Conservation (phyloP, 2,797 vertebrate species). For the Crenichthys baileyi region DNA sequence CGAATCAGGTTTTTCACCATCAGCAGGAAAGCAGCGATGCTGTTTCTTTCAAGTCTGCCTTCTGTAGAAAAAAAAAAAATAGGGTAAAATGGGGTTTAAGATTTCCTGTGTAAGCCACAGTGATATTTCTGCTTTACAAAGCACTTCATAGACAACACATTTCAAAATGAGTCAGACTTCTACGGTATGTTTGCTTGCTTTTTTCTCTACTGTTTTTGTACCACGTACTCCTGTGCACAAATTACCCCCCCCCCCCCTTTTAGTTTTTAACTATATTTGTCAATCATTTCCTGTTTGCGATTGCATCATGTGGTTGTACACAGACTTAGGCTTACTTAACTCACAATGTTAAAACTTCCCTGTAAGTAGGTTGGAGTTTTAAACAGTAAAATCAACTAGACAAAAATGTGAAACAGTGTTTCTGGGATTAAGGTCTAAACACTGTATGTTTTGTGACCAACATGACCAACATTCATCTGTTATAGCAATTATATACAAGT, state of each 20-base stretch:
- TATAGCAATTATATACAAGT: neutral
- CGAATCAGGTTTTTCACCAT: constrained; percentile 93
- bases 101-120: constrained; percentile 52
- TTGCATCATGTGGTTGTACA: constrained; percentile 13
- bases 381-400: neutral
- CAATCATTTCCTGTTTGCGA: constrained; percentile 29
- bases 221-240: neutral
- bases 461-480: neutral
- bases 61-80: constrained; percentile 77
- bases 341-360: constrained; percentile 8
- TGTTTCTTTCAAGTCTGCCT: constrained; percentile 90
- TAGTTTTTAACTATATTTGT: constrained; percentile 16
- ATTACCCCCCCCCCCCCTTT: neutral
- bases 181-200: constrained; percentile 4
- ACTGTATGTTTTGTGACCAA: neutral
- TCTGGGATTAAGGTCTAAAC: neutral
- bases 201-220: constrained; percentile 4
- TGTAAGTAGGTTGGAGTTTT: neutral
- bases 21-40: constrained; percentile 92
- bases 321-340: constrained; percentile 12
- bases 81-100: constrained; percentile 33
- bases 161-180: constrained; percentile 44
- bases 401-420: neutral
- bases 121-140: constrained; percentile 31
- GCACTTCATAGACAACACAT: constrained; percentile 35